Conservation (phyloP, 2,113 vertebrate species). For the Aptenodytes forsteri region DNA sequence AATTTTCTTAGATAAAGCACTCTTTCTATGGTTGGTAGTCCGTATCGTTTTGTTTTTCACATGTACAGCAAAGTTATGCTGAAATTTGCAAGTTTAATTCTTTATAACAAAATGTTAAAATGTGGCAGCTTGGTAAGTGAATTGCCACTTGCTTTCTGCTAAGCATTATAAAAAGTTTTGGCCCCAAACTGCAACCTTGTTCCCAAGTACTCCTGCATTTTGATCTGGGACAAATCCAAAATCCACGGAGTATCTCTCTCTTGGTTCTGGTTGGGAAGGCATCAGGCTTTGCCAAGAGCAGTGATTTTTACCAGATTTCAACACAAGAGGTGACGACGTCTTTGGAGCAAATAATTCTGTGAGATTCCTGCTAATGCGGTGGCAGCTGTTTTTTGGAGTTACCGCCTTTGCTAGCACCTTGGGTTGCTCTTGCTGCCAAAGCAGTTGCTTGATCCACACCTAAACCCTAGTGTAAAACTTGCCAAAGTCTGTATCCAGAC, state of each 20-base stretch:
- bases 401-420: neutral
- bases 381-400: neutral
- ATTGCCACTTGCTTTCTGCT: slow-evolving; percentile 15
- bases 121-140: slow-evolving; percentile 8
- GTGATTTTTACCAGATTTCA: neutral
- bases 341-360: neutral
- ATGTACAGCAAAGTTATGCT: neutral
- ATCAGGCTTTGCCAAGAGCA: neutral
- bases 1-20: neutral
- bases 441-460: neutral
- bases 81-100: slow-evolving; percentile 61
- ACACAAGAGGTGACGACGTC: neutral
- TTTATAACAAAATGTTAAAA: neutral
- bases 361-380: neutral
- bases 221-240: slow-evolving; percentile 26
- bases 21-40: neutral
- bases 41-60: neutral
- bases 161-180: neutral
- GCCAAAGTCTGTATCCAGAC: neutral
- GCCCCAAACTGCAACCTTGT: neutral
- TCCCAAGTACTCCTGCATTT: neutral
- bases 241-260: neutral
- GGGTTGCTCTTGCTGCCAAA: neutral
- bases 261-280: neutral
- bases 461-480: neutral